Base-by-base conservation (phyloP, 1,140 invertebrate genomes). In the Penaeus chinensis region DNA sequence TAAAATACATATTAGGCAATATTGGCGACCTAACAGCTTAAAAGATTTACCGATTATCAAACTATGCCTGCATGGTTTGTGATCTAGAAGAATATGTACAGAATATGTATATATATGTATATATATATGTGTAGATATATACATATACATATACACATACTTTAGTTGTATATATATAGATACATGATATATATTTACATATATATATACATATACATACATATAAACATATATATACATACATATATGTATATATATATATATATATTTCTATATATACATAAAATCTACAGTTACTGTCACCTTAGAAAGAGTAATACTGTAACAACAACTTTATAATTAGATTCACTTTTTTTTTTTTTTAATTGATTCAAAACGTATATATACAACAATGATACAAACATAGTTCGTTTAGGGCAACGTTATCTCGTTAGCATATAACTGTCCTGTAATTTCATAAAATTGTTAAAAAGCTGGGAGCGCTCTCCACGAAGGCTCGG, bases 51-150 rank as follows among this genome's bases (percentile, higher is more conserved):
- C n/a, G 10, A n/a, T 71, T 24, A 71, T 7, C n/a, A 71, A 24
- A 24, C 66, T 13, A 32, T 32, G 32, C 66, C n/a, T 13, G n/a
- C 32, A 71, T 24, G n/a, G 22, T n/a, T 32, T 71, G 32, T n/a
- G 66, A 71, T n/a, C 10, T 32, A 24, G 66, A 18, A 71, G 66
- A 18, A 1, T 71, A 32, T 71, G 32, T 7, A 69, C 27, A 71
- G n/a, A 71, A 24, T 71, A 24, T 71, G 22, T 61, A 42, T 66
- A 82, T 82, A 82, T 82, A 82, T 66, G 71, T 82, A 82, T 82
- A 84, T 84, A 84, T 76, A 77, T 77, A 84, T 85, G 47, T 85
- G 63, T 85, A 77, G 62, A 77, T 85, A 85, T 78, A 77, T 62
- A 77, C 47, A 76, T 84, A 77, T 77, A 61, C 27, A 77, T 77